Percentiles rank a stretch among this genome's conserved stretches.
phyloP scores from a whole-genome alignment of 2,113 vertebrate species.

The Pao palembangensis region DNA sequence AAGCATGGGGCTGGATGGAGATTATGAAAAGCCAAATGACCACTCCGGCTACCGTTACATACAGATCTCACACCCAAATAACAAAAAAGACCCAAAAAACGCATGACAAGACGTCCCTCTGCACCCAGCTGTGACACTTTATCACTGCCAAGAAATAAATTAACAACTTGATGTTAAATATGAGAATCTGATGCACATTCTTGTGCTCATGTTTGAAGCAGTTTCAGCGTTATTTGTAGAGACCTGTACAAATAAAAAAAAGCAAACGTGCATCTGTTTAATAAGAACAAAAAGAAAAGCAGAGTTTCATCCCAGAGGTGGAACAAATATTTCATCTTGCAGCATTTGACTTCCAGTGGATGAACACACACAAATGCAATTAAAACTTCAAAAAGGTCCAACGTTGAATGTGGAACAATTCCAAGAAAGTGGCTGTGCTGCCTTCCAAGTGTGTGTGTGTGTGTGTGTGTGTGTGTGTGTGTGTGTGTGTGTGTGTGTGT shows the following conservation, averaged over 20 bases:
- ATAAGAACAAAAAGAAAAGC: not conserved
- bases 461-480: slow-evolving; percentile 37
- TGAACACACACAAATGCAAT: slow-evolving; percentile 1
- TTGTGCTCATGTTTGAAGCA: too few relatives aligned
- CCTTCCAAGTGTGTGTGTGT: slow-evolving; percentile 50
- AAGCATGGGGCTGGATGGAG: slow-evolving; percentile 26
- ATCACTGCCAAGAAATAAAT: too few relatives aligned
- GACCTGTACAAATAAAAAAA: not conserved
- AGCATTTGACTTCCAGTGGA: not conserved
- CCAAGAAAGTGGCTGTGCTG: slow-evolving; percentile 54
- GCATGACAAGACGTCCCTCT: too few relatives aligned
- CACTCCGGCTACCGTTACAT: slow-evolving; percentile 19
- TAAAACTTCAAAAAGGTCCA: slow-evolving; percentile 61
- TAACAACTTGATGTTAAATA: too few relatives aligned
- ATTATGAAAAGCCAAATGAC: slow-evolving; percentile 25
- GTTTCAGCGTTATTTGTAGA: not conserved
- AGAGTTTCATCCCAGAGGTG: not conserved
- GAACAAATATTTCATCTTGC: slow-evolving; percentile 11
- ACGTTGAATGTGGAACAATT: slow-evolving; percentile 40
- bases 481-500: slow-evolving; percentile 48
- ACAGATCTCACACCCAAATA: slow-evolving; percentile 2
- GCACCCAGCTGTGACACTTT: too few relatives aligned
- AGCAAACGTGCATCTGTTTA: not conserved
- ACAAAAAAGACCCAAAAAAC: not conserved
- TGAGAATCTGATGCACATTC: too few relatives aligned